These are phyloP conservation scores for Eupithecia inturbata DNA, from an alignment of 2,888 invertebrate species.

Conservation along the genomic window DNA sequence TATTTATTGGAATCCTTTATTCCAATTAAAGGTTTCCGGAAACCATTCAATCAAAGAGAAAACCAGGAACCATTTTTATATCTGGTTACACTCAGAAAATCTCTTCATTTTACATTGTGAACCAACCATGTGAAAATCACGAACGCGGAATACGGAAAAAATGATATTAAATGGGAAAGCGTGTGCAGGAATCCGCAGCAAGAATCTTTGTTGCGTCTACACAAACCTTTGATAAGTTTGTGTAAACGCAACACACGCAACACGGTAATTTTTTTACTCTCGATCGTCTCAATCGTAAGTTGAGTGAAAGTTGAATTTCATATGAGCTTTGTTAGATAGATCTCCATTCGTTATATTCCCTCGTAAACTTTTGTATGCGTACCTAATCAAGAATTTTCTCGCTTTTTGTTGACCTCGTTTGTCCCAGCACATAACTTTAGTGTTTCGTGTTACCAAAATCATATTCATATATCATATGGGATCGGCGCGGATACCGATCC, in stretches of 20 bases:
- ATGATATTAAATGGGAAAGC: not conserved
- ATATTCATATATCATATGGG: not conserved
- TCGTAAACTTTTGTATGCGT: conserved; percentile 8
- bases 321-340: not conserved
- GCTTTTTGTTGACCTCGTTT: conserved; percentile 23
- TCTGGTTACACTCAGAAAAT: too few relatives aligned
- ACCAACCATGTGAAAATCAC: not conserved
- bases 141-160: not conserved
- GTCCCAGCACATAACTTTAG: conserved; percentile 14
- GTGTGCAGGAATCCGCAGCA: not conserved
- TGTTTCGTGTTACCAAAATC: not conserved
- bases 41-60: not conserved
- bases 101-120: not conserved
- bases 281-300: not conserved
- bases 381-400: conserved; percentile 8
- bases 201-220: not conserved
- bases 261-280: too few relatives aligned
- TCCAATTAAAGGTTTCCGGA: not conserved
- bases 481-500: not conserved
- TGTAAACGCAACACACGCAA: too few relatives aligned
- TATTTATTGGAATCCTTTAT: not conserved
- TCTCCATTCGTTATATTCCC: not conserved
- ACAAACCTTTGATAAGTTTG: too few relatives aligned
- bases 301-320: not conserved
- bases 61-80: not conserved